Evolutionary conservation across 1,140 invertebrate genomes (phyloP).

Genomic region (Trachymyrmex cornetzi): DNA sequence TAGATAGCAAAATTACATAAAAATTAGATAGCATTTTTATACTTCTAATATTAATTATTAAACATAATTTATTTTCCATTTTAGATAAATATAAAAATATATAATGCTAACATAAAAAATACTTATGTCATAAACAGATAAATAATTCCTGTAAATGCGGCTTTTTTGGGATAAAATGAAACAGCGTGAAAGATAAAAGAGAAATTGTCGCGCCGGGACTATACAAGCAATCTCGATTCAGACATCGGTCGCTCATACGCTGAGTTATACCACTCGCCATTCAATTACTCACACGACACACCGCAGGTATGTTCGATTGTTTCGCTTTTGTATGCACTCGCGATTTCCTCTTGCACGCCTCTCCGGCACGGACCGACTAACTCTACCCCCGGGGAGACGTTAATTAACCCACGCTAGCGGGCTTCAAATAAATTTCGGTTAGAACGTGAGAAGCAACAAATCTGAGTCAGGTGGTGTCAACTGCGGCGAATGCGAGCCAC

Average conservation of each 20-base stretch:
- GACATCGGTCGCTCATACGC: conserved; percentile 43
- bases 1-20: too few relatives aligned
- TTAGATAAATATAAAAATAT: background rate
- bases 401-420: conserved; percentile 84
- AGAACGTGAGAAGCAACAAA: conserved; percentile 87
- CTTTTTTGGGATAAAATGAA: conserved; percentile 10
- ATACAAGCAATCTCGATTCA: conserved; percentile 55
- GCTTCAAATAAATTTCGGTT: conserved; percentile 87
- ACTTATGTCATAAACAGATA: conserved; percentile 1
- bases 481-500: conserved; percentile 79
- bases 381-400: conserved; percentile 74
- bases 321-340: conserved; percentile 43
- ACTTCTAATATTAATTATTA: background rate
- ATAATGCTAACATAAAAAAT: background rate
- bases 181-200: conserved; percentile 47
- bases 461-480: conserved; percentile 86
- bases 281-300: conserved; percentile 44
- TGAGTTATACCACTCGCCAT: conserved; percentile 41
- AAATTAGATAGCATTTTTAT: background rate
- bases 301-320: conserved; percentile 55
- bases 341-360: conserved; percentile 33
- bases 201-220: conserved; percentile 14
- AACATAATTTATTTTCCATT: background rate
- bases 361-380: conserved; percentile 40
- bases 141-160: background rate